Evolutionary conservation across 2,113 vertebrate species (phyloP).

Genomic region (Psammodynastes pulverulentus): DNA sequence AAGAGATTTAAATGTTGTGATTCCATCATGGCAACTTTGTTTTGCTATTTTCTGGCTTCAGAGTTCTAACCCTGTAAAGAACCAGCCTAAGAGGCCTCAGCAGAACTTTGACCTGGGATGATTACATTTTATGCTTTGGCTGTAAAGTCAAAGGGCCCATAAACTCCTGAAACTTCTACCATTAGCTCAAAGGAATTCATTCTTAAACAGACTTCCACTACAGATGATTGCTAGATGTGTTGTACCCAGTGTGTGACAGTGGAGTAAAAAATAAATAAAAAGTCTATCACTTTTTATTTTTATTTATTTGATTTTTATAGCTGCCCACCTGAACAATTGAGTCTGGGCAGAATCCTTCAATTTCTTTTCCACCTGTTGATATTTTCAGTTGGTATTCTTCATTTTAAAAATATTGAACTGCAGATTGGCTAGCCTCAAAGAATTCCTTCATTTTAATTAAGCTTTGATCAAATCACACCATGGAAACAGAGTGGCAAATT

Average conservation of each 20-base stretch:
- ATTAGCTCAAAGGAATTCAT: background rate
- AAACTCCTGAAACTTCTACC: background rate
- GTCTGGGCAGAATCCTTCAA: background rate
- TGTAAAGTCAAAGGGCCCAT: background rate
- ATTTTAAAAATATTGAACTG: background rate
- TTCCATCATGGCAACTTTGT: background rate
- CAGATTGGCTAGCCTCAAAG: background rate
- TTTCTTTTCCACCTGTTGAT: background rate
- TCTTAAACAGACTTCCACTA: background rate
- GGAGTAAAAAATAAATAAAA: background rate
- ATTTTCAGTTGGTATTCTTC: background rate
- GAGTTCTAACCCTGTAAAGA: background rate
- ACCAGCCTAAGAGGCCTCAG: background rate
- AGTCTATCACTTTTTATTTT: background rate
- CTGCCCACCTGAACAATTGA: background rate
- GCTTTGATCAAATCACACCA: background rate
- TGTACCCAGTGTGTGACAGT: background rate
- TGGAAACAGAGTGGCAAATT: background rate
- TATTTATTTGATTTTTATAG: background rate
- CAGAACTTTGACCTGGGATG: background rate
- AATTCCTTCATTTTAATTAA: background rate
- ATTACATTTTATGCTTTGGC: background rate
- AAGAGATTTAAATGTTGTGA: background rate
- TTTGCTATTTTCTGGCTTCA: background rate
- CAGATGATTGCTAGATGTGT: background rate